Evolutionary conservation across 2,888 invertebrate species (phyloP).

Genomic region (Sylvicola cinctus): DNA sequence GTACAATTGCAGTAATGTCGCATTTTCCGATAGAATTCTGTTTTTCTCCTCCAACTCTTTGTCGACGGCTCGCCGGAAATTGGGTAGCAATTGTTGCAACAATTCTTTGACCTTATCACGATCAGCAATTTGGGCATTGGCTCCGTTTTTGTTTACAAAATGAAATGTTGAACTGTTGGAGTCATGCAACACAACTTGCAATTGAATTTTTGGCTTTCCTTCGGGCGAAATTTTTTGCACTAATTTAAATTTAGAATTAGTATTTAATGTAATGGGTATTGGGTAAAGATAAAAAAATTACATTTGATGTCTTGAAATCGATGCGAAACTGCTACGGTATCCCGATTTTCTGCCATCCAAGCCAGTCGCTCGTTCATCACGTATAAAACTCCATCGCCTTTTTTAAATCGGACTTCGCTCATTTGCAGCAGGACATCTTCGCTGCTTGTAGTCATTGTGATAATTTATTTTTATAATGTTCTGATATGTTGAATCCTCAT

Average conservation of each 20-base stretch:
- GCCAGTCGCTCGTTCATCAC: conserved; percentile 90
- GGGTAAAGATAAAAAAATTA: conserved; percentile 22
- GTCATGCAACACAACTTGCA: conserved; percentile 90
- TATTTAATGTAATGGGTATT: conserved; percentile 2
- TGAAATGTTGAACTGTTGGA: conserved; percentile 92
- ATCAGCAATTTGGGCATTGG: conserved; percentile 67
- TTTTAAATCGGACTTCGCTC: conserved; percentile 82
- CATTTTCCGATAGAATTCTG: conserved; percentile 74
- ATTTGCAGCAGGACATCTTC: conserved; percentile 91
- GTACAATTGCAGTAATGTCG: conserved; percentile 79
- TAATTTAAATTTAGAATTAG: conserved; percentile 22
- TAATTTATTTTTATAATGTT: neutral
- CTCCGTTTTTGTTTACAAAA: conserved; percentile 75
- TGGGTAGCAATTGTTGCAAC: conserved; percentile 75
- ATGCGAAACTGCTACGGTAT: conserved; percentile 82
- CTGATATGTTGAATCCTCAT: too few relatives aligned
- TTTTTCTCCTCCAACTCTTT: conserved; percentile 81
- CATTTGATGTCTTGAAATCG: conserved; percentile 91
- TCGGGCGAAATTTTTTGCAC: conserved; percentile 95
- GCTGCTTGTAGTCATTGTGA: conserved; percentile 60
- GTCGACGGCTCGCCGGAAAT: conserved; percentile 81
- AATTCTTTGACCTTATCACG: conserved; percentile 85
- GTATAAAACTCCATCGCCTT: conserved; percentile 83
- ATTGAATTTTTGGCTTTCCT: conserved; percentile 92
- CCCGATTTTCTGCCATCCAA: conserved; percentile 87